Evolutionary conservation across 35 echinoderm and acorn worm genomes (phyloP), one percentile per base, ranked within the genome.

Genomic region (Hemicentrotus pulcherrimus): DNA sequence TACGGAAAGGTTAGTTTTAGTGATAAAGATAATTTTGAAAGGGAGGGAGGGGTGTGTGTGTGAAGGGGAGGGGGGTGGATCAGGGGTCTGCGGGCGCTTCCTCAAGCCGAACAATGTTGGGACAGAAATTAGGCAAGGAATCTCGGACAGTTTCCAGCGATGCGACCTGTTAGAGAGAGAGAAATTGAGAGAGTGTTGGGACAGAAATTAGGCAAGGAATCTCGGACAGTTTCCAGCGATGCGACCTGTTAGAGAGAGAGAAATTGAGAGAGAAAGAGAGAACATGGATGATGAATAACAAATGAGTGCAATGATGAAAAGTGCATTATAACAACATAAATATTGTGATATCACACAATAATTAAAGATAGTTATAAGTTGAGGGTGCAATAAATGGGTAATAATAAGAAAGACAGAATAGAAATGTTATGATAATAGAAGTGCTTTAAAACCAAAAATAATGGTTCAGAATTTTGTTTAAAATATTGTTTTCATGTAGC

Each of bases 191-290:
- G 32, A 91, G 47, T 47, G 91, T 94, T 95, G 0, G 97, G 97
- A 94, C 97, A 98, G 94, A 98, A 98, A 55, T 98, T 92, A 0
- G 97, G 97, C 11, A 98, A 94, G 47, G 97, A 96, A 92, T 98
- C 95, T 22, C 92, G 96, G 8, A 98, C 96, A 31, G 95, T 91
- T 94, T 96, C 59, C 48, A 98, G 46, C 47, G 95, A 95, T n/a
- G 91, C 86, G 2, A 96, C 95, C 47, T 94, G 85, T 47, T 96
- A 91, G 9, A 16, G 85, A 90, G 86, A 94, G 32, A 96, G 91
- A 48, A 0, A 48, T 47, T 24, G 32, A 93, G n/a, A 28, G 16
- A 78, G 65, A 28, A 24, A 78, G 65, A n/a, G 65, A 78, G 18
- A 78, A 78, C 65, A n/a, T 28, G 65, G 6, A 78, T 2, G 50